Evolutionary conservation across 2,888 invertebrate species (phyloP).

Genomic region (Furcula furcula): DNA sequence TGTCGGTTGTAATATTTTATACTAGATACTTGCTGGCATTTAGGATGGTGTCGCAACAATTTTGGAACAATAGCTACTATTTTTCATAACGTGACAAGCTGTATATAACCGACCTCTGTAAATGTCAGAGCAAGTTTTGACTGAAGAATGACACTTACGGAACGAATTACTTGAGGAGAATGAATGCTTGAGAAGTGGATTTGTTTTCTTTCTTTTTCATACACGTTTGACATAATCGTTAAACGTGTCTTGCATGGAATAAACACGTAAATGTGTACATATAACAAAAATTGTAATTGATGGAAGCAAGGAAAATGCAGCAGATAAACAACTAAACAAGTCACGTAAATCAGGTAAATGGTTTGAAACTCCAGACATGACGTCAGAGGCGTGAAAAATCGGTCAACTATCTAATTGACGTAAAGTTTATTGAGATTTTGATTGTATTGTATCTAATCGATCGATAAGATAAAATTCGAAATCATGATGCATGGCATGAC

Average conservation of each 20-base stretch:
- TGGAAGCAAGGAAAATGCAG: neutral
- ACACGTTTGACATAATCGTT: no score
- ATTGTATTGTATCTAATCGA: constrained; percentile 9
- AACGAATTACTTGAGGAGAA: no score
- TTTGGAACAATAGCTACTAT: constrained; percentile 13
- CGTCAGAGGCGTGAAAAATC: constrained; percentile 15
- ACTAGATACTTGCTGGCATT: no score
- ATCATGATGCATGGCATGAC: no score
- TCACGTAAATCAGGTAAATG: neutral
- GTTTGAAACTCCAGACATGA: constrained; percentile 8
- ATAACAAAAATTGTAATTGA: no score
- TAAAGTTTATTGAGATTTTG: constrained; percentile 16
- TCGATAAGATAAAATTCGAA: constrained; percentile 16
- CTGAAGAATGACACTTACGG: constrained; percentile 1
- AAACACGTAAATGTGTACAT: no score
- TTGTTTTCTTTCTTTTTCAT: no score
- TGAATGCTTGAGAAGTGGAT: no score
- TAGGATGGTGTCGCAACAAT: constrained; percentile 9
- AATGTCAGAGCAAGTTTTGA: constrained; percentile 9
- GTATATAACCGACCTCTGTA: constrained; percentile 2
- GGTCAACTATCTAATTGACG: constrained; percentile 17
- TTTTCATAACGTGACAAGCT: constrained; percentile 4
- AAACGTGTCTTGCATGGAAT: no score
- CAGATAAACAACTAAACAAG: neutral
- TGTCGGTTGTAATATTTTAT: no score